Percentiles rank a stretch among this genome's conserved stretches.
Conservation (phyloP, 2,888 invertebrate species). For the Tribolium freemani region DNA sequence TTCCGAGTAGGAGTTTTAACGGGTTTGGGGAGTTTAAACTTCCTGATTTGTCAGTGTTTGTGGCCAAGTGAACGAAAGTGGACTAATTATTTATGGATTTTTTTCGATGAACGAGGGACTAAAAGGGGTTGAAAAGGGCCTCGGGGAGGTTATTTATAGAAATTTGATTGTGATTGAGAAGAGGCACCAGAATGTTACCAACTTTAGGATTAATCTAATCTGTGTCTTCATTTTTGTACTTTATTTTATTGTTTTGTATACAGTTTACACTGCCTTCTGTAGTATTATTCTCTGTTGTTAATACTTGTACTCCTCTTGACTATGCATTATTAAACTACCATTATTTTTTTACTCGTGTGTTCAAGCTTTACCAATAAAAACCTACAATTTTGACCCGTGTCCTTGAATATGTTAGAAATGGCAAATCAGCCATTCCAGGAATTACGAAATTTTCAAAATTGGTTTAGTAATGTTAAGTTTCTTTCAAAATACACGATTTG, state of each 20-base stretch:
- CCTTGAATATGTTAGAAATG: too few relatives aligned
- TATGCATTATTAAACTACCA: background rate
- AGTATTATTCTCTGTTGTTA: slow-evolving; percentile 16
- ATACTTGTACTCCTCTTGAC: background rate
- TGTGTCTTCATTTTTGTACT: background rate
- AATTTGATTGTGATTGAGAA: slow-evolving; percentile 5
- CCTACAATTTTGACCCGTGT: too few relatives aligned
- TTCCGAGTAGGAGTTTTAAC: slow-evolving; percentile 62
- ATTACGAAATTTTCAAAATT: too few relatives aligned
- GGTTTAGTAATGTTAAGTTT: too few relatives aligned
- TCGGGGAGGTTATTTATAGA: slow-evolving; percentile 10
- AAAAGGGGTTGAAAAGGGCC: background rate
- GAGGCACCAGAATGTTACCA: slow-evolving; percentile 16
- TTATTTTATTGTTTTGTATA: slow-evolving; percentile 14
- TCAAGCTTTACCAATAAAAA: too few relatives aligned
- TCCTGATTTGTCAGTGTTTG: slow-evolving; percentile 82
- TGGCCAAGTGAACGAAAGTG: slow-evolving; percentile 60
- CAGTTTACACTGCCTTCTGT: slow-evolving; percentile 25
- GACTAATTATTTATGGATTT: slow-evolving; percentile 12
- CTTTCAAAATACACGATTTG: too few relatives aligned
- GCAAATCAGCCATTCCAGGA: too few relatives aligned
- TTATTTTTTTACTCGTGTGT: too few relatives aligned
- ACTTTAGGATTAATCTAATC: slow-evolving; percentile 1
- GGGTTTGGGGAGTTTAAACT: slow-evolving; percentile 78
- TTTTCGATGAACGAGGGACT: background rate